Percentiles rank a stretch among this genome's conserved stretches.
These are phyloP conservation scores for Anhinga anhinga DNA, from an alignment of 2,113 vertebrate genomes.

Conservation along the genomic window DNA sequence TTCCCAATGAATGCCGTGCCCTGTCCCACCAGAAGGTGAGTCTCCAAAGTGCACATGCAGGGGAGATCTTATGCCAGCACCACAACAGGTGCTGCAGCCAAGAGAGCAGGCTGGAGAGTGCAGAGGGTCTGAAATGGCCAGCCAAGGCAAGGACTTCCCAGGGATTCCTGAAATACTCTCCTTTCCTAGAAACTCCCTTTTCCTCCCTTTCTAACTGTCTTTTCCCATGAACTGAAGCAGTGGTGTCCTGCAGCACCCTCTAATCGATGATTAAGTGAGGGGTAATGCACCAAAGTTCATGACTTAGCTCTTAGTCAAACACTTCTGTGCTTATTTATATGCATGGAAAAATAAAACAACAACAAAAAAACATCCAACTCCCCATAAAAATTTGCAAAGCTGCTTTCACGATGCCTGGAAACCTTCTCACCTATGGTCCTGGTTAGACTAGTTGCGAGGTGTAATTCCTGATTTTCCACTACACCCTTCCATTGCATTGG, in stretches of 20 bases:
- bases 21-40: background rate
- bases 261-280: background rate
- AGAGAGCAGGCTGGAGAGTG: background rate
- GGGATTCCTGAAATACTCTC: background rate
- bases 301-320: background rate
- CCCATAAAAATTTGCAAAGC: background rate
- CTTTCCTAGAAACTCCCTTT: background rate
- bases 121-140: background rate
- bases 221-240: background rate
- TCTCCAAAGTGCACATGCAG: background rate
- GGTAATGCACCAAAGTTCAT: background rate
- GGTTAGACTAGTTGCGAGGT: background rate
- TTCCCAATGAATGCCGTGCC: background rate
- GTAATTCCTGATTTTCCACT: constrained; percentile 9
- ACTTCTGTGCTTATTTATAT: background rate
- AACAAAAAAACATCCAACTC: background rate
- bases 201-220: background rate
- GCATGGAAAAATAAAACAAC: background rate
- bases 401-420: background rate
- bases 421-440: background rate
- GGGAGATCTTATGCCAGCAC: background rate
- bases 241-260: background rate
- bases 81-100: background rate
- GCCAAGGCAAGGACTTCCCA: background rate
- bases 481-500: background rate